Percentiles rank a stretch among this genome's conserved stretches.
Conservation (phyloP, 2,888 invertebrate species). For the Tetanocera ferruginea region DNA sequence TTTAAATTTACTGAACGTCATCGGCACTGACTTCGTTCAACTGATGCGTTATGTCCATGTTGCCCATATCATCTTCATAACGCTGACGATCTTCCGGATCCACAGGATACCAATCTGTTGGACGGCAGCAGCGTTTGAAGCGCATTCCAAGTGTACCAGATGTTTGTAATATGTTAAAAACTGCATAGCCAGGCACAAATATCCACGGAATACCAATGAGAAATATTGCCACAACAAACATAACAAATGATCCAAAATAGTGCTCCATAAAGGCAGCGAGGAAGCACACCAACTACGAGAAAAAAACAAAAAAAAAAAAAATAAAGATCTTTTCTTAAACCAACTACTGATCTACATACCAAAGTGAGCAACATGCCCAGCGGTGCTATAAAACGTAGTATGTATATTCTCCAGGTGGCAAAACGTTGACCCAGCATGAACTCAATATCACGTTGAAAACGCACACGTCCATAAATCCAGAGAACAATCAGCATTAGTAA, state of each 20-base stretch:
- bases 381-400: conserved; percentile 64
- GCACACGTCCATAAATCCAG: conserved; percentile 83
- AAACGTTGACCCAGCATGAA: conserved; percentile 82
- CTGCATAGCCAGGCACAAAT: conserved; percentile 61
- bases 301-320: not conserved
- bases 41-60: conserved; percentile 63
- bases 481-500: conserved; percentile 85
- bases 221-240: conserved; percentile 44
- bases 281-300: conserved; percentile 29
- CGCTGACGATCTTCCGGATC: conserved; percentile 56
- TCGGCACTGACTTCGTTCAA: conserved; percentile 59
- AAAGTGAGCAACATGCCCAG: conserved; percentile 53
- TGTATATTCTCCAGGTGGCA: conserved; percentile 66
- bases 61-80: conserved; percentile 59
- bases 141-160: conserved; percentile 55
- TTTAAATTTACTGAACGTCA: too few relatives aligned
- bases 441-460: conserved; percentile 76
- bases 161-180: conserved; percentile 56
- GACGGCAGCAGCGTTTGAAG: conserved; percentile 55
- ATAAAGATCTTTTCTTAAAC: not conserved
- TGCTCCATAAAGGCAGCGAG: conserved; percentile 46
- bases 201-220: conserved; percentile 57
- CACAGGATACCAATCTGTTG: conserved; percentile 65
- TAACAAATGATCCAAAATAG: conserved; percentile 11
- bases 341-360: conserved; percentile 54